Percentiles rank a stretch among this genome's conserved stretches.
phyloP scores from a whole-genome alignment of 2,797 vertebrate species.

The Channallabes apus region DNA sequence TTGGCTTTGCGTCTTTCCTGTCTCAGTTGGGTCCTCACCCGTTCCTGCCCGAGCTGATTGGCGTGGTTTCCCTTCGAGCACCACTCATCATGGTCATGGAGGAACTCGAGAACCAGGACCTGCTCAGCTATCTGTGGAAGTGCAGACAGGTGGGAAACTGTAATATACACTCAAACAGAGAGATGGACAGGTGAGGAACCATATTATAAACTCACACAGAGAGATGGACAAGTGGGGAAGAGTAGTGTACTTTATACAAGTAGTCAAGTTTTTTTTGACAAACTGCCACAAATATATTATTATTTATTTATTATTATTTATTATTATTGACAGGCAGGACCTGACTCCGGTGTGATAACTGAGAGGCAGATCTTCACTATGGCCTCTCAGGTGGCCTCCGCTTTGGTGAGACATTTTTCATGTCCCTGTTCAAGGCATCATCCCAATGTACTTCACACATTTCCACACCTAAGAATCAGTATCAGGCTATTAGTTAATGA shows the following conservation, averaged over 20 bases:
- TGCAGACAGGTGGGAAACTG: constrained; percentile 71
- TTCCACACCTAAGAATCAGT: background rate
- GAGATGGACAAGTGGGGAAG: background rate
- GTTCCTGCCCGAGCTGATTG: constrained; percentile 85
- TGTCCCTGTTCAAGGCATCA: background rate
- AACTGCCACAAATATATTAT: background rate
- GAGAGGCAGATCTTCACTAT: constrained; percentile 86
- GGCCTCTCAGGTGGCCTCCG: constrained; percentile 84
- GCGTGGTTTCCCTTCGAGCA: constrained; percentile 80
- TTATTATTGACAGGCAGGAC: constrained; percentile 69
- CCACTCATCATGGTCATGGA: constrained; percentile 88
- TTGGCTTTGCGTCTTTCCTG: constrained; percentile 86
- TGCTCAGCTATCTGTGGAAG: constrained; percentile 87
- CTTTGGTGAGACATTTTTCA: constrained; percentile 79
- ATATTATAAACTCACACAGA: background rate
- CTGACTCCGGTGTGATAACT: constrained; percentile 80
- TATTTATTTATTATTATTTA: background rate
- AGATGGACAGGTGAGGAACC: background rate
- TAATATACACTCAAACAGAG: background rate
- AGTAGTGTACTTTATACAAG: background rate
- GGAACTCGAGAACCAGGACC: constrained; percentile 81
- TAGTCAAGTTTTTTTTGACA: too few relatives aligned
- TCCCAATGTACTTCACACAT: background rate
- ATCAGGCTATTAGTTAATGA: background rate
- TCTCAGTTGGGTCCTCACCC: constrained; percentile 81